Conservation (phyloP, 2,797 vertebrate species). For the Myioborus miniatus region DNA sequence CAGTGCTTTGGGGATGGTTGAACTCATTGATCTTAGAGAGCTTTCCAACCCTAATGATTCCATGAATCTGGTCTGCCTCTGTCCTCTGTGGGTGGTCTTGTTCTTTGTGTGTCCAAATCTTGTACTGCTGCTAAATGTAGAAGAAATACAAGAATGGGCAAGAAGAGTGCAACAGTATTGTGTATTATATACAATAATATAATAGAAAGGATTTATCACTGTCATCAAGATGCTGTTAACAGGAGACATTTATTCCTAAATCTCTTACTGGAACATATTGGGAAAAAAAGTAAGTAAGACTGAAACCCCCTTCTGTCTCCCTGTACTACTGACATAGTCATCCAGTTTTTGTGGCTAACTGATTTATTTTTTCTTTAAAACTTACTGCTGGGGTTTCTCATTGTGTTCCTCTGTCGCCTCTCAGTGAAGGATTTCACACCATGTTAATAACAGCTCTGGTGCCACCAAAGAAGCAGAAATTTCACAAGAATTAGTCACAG, state of each 20-base stretch:
- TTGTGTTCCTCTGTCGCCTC: not conserved
- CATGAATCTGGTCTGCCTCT: not conserved
- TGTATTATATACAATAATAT: not conserved
- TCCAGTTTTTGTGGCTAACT: not conserved
- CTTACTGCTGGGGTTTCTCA: not conserved
- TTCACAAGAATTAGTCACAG: not conserved
- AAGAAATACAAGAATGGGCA: not conserved
- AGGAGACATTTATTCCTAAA: not conserved
- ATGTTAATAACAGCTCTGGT: not conserved
- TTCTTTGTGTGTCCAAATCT: not conserved
- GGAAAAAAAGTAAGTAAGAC: not conserved
- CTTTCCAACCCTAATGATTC: not conserved
- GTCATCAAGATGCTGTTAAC: not conserved
- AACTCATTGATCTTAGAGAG: not conserved
- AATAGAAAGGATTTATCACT: not conserved
- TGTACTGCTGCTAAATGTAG: not conserved
- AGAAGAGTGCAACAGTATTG: not conserved
- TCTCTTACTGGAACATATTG: not conserved
- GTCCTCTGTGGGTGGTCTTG: not conserved
- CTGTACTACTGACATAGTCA: not conserved
- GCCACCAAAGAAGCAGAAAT: conserved; percentile 3
- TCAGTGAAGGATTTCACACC: not conserved
- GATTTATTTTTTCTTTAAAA: conserved; percentile 25
- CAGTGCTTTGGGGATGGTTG: not conserved
- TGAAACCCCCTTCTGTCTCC: not conserved